Base-by-base conservation (phyloP, 1,140 invertebrate species). In the Solenopsis fugax region DNA sequence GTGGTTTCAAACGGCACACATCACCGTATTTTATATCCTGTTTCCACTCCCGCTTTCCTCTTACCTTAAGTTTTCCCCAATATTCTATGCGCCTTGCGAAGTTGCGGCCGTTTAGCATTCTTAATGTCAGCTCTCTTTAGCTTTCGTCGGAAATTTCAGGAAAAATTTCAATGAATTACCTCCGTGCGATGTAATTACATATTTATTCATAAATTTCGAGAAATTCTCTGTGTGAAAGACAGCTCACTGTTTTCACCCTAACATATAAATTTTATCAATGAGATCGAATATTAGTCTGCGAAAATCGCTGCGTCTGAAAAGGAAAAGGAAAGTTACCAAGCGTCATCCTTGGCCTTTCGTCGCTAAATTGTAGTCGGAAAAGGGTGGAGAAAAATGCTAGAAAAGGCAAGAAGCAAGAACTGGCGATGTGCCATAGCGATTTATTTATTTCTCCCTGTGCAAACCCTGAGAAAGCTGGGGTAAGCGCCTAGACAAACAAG, bases 361-460 rank as follows among this genome's bases (percentile, higher is more conserved):
- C 69, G 58, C 77, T 88, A 91, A 92, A 90, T 90, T 87, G 84
- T 75, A 64, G 84, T 69, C 72, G 62, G 67, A 50, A 45, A 72
- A 65, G 48, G 29, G 67, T n/a, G 50, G 56, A 77, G 72, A 65
- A 67, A 87, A 76, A 77, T 76, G 69, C 45, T 64, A 75, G 72
- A 67, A 64, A 77, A 77, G 58, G 87, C 88, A 85, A 89, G 88
- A 91, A 86, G 67, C 73, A 88, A 91, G 90, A 91, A 88, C 90
- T 94, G 93, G 93, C 93, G 84, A 87, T 82, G 89, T 89, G 93
- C 93, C 93, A 93, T 71, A 67, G 85, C 91, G 86, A 93, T 93
- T 93, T 93, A 92, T 92, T 92, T 92, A 94, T 94, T 93, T 94
- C 91, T 90, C 91, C 73, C 88, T 67, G 89, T 76, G 91, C 89